These are phyloP conservation scores for Nasonia longicornis DNA, from an alignment of 1,140 invertebrate genomes.

Conservation along the genomic window DNA sequence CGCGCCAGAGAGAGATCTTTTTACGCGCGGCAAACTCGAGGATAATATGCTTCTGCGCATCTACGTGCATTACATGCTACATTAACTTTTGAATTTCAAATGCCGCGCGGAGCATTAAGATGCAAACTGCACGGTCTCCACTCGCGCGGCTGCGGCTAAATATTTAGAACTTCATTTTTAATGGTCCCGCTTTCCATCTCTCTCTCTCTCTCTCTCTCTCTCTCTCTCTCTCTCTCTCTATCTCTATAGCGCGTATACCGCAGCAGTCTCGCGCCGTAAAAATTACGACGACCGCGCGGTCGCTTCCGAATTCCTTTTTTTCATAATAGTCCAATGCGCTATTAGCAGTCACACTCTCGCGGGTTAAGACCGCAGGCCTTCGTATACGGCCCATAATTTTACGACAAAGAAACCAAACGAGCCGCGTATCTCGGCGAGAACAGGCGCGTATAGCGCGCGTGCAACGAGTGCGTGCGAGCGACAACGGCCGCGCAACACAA, in stretches of 20 bases:
- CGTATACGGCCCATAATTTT: too few species aligned
- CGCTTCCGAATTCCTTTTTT: too few species aligned
- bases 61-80: neutral
- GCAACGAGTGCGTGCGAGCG: slow-evolving; percentile 4
- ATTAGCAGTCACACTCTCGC: too few species aligned
- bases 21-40: neutral
- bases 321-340: too few species aligned
- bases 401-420: too few species aligned
- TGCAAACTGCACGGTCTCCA: neutral
- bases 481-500: neutral
- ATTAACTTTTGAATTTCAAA: slow-evolving; percentile 15
- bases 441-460: neutral
- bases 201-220: too few species aligned
- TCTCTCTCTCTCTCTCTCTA: too few species aligned
- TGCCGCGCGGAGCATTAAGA: neutral
- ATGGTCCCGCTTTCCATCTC: too few species aligned
- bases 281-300: too few species aligned
- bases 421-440: neutral
- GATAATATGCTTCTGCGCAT: slow-evolving; percentile 5
- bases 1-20: neutral
- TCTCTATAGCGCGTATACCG: too few species aligned
- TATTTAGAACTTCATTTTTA: neutral
- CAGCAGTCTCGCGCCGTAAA: neutral
- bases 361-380: too few species aligned
- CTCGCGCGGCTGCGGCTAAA: neutral